A percentile compares a stretch with the other conserved stretches of the same genome.
These are phyloP conservation scores for Amphipoea oculea DNA, from an alignment of 2,888 invertebrate genomes.

Conservation along the genomic window DNA sequence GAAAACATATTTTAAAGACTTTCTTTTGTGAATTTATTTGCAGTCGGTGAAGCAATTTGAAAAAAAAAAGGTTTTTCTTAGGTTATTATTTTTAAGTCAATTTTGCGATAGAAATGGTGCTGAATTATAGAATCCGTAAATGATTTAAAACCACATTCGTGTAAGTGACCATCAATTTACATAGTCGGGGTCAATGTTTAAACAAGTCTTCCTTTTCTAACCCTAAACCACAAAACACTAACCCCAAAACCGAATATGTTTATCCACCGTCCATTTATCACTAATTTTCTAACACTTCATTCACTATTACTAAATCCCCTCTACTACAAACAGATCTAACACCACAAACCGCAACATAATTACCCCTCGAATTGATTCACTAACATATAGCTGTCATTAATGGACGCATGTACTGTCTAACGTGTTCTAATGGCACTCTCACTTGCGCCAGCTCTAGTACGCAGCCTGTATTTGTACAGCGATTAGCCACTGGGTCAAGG, in stretches of 20 bases:
- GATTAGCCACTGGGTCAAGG: constrained; percentile 73
- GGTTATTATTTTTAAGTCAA: background rate
- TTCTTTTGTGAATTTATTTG: background rate
- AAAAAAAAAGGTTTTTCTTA: background rate
- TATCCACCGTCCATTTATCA: constrained; percentile 27
- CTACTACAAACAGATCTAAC: constrained; percentile 44
- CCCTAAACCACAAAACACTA: constrained; percentile 27
- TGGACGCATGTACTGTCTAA: constrained; percentile 55
- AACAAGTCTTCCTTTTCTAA: constrained; percentile 20
- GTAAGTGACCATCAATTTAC: background rate
- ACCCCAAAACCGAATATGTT: constrained; percentile 34
- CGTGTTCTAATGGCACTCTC: constrained; percentile 63
- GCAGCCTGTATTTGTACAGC: constrained; percentile 56
- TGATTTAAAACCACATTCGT: background rate
- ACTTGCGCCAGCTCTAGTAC: constrained; percentile 48
- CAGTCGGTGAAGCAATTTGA: no score
- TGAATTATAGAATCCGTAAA: background rate
- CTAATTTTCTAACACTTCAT: constrained; percentile 44
- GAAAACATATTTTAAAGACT: background rate
- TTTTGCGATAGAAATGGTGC: background rate
- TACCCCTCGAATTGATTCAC: constrained; percentile 49
- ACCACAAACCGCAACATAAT: constrained; percentile 55
- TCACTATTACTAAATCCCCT: constrained; percentile 37
- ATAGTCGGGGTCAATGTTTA: background rate
- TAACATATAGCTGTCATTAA: constrained; percentile 62